Percentiles rank a stretch among this genome's conserved stretches.
These are phyloP conservation scores for Uria aalge DNA, from an alignment of 2,113 vertebrate species.

Conservation along the genomic window DNA sequence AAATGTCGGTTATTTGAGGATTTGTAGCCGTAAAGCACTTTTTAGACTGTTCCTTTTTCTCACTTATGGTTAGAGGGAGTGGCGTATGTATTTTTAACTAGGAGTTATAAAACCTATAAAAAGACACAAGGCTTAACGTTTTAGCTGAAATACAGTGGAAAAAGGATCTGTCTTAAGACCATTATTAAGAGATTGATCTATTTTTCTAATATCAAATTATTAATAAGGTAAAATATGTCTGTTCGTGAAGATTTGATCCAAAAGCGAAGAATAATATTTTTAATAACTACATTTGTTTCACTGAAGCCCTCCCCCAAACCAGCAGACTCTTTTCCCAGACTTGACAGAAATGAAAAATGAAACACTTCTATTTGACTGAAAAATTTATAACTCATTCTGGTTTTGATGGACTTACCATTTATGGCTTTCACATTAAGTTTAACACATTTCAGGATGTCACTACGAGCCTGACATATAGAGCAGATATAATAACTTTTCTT, in stretches of 20 bases:
- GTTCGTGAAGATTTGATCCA: background rate
- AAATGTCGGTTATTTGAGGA: conserved; percentile 8
- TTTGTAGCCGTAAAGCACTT: background rate
- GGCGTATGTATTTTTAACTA: conserved; percentile 24
- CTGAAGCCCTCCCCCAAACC: background rate
- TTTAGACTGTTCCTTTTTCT: background rate
- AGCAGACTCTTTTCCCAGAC: background rate
- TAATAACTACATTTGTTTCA: background rate
- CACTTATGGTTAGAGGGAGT: background rate
- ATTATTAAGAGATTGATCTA: background rate
- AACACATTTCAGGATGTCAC: conserved; percentile 10
- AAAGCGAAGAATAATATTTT: background rate
- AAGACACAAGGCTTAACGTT: background rate
- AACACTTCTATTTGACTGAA: background rate
- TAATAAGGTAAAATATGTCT: background rate
- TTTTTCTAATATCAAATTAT: background rate
- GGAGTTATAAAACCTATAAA: background rate
- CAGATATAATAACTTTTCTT: background rate
- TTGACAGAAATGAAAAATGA: background rate
- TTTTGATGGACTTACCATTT: conserved; percentile 12
- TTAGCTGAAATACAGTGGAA: background rate
- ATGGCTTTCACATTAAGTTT: background rate
- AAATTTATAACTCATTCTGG: background rate
- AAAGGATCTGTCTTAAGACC: background rate
- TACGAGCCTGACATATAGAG: background rate